Percentiles rank a stretch among this genome's conserved stretches.
Conservation (phyloP, 1,140 invertebrate species). For the Pomacea maculata region DNA sequence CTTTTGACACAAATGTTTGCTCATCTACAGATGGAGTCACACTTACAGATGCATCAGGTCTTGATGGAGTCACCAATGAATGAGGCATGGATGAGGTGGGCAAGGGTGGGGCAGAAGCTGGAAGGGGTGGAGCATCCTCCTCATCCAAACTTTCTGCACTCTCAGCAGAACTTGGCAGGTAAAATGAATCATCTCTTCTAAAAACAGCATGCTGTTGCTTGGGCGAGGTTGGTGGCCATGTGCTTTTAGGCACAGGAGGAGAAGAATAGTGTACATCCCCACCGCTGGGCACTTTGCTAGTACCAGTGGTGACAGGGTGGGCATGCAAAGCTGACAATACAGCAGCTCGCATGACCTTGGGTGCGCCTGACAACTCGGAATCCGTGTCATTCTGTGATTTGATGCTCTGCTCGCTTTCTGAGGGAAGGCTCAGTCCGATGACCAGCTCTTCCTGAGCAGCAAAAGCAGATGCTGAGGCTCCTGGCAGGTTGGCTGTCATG, state of each 20-base stretch:
- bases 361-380: conserved; percentile 35
- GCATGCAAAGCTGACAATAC: conserved; percentile 12
- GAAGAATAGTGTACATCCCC: neutral
- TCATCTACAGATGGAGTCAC: neutral
- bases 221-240: conserved; percentile 25
- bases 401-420: conserved; percentile 45
- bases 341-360: conserved; percentile 21
- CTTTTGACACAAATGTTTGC: conserved; percentile 16
- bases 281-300: neutral
- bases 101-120: conserved; percentile 19
- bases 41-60: conserved; percentile 1
- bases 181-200: conserved; percentile 33
- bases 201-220: conserved; percentile 22
- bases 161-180: conserved; percentile 33
- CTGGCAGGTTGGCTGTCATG: conserved; percentile 12
- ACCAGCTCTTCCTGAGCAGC: conserved; percentile 31
- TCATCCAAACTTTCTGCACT: conserved; percentile 26
- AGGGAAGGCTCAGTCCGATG: conserved; percentile 47
- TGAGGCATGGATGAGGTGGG: neutral
- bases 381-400: conserved; percentile 59
- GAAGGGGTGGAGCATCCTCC: conserved; percentile 29
- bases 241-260: conserved; percentile 8
- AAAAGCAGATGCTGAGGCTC: conserved; percentile 6
- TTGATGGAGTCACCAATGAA: conserved; percentile 2
- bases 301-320: neutral